Base-by-base conservation (phyloP, 1,140 invertebrate genomes). In the Adelges cooleyi region DNA sequence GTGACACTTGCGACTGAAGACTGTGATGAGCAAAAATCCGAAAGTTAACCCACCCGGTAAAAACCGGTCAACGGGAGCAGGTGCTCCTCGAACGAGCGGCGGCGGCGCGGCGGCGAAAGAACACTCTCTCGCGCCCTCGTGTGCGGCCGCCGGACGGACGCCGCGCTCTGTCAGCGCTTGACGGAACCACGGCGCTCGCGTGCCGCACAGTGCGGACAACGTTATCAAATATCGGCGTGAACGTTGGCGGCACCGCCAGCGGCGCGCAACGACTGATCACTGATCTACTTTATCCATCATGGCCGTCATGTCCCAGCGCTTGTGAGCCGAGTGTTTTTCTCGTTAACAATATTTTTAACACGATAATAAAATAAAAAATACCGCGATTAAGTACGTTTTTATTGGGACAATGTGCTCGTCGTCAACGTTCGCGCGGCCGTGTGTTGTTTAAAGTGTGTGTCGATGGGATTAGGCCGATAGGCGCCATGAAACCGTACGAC, bases 401-500 rank as follows among this genome's bases (percentile, higher is more conserved):
- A 6, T 33, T 33, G 5, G n/a, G 25, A 48, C 2, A 33, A 62
- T 62, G 56, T 6, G 4, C 0, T 8, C 9, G 1, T 48, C 25
- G 10, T 44, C 15, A 17, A 44, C 4, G 4, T 9, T 8, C 5
- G 54, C 3, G 54, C 22, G 38, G 17, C 20, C n/a, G 25, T 54
- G 3, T 5, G 18, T 40, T 23, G 2, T 9, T 17, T 36, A 11
- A 8, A 33, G 10, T 20, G 53, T 1, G 3, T 42, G 23, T 62
- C 27, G 5, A 44, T 48, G 40, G 23, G 17, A 48, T 13, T 40
- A 13, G 11, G 11, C 18, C 10, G 40, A 48, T 4, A n/a, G n/a
- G n/a, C 27, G 1, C 11, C 42, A 62, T 62, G 56, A 69, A 69
- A 36, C 68, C 68, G 18, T 69, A 69, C 65, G 67, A 69, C 42